phyloP scores from a whole-genome alignment of 2,888 invertebrate species.

The Drosophila formosana region DNA sequence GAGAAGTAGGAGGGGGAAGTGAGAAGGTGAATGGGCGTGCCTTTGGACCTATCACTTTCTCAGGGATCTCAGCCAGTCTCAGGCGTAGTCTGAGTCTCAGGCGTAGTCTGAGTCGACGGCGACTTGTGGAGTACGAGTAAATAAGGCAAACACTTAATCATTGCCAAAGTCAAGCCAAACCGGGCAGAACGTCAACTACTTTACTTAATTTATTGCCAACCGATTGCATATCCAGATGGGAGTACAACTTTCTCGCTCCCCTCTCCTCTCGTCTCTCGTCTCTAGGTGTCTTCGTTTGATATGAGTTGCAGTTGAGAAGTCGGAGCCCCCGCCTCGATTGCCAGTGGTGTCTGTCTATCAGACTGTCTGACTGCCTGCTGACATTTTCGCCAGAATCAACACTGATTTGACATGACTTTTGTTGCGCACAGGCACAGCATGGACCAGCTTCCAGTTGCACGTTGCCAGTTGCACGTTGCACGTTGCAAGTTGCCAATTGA shows the following conservation, averaged over 20 bases:
- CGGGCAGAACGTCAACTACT: slow-evolving; percentile 71
- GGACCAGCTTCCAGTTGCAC: slow-evolving; percentile 55
- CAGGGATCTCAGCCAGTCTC: slow-evolving; percentile 17
- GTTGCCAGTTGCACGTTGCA: slow-evolving; percentile 30
- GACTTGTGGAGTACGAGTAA: slow-evolving; percentile 20
- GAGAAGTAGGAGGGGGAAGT: background rate
- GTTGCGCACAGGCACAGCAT: slow-evolving; percentile 68
- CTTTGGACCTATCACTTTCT: slow-evolving; percentile 44
- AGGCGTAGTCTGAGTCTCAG: background rate
- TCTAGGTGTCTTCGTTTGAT: slow-evolving; percentile 33
- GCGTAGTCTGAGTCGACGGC: slow-evolving; percentile 6
- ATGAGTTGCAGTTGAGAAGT: slow-evolving; percentile 27
- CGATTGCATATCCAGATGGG: slow-evolving; percentile 63
- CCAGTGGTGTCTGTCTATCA: slow-evolving; percentile 1
- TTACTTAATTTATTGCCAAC: slow-evolving; percentile 79
- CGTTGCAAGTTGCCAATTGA: slow-evolving; percentile 14
- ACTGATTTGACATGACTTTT: slow-evolving; percentile 80
- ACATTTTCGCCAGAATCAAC: slow-evolving; percentile 80
- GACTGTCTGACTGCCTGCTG: slow-evolving; percentile 67
- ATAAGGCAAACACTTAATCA: slow-evolving; percentile 69
- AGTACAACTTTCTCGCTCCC: background rate
- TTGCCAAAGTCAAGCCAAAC: slow-evolving; percentile 69
- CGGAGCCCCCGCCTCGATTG: slow-evolving; percentile 23
- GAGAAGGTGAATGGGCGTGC: background rate
- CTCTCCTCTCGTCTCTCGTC: background rate